A percentile compares a stretch with the other conserved stretches of the same genome.
phyloP scores from a whole-genome alignment of 2,113 vertebrate genomes.

The Boleophthalmus pectinirostris region DNA sequence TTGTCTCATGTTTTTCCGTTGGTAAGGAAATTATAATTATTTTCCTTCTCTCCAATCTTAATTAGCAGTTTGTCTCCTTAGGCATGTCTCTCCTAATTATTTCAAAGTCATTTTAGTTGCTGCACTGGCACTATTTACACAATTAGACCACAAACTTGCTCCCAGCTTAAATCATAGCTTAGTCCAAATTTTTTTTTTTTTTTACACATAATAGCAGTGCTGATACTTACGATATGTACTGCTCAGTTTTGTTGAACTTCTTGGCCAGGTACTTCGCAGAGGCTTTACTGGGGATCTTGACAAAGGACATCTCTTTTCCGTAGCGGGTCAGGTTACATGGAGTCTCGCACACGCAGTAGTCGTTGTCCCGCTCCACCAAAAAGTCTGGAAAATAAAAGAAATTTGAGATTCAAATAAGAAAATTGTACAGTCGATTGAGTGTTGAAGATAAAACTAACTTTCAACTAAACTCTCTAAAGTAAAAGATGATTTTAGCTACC shows the following conservation, averaged over 20 bases:
- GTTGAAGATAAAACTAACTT: too few relatives aligned
- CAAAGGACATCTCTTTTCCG: slow-evolving; percentile 97
- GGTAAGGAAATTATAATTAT: neutral
- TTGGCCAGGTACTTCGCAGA: slow-evolving; percentile 98
- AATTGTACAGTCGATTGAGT: neutral
- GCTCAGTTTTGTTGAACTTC: slow-evolving; percentile 98
- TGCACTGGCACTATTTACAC: neutral
- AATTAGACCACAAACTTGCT: neutral
- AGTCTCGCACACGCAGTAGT: slow-evolving; percentile 94
- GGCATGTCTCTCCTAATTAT: slow-evolving; percentile 3
- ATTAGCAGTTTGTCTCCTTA: neutral
- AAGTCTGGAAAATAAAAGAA: slow-evolving; percentile 81
- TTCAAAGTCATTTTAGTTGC: neutral
- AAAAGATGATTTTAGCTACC: too few relatives aligned
- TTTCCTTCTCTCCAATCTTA: neutral
- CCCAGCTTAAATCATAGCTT: neutral
- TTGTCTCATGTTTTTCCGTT: neutral
- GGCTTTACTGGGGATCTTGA: slow-evolving; percentile 98
- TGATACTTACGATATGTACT: slow-evolving; percentile 93
- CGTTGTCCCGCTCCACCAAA: slow-evolving; percentile 94
- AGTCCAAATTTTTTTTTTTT: too few relatives aligned
- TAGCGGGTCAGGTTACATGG: slow-evolving; percentile 97
- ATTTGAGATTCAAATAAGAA: slow-evolving; percentile 10
- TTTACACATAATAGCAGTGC: too few relatives aligned
- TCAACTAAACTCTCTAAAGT: too few relatives aligned